These are phyloP conservation scores for Resseliella maxima DNA, from an alignment of 2,888 invertebrate species.

Conservation along the genomic window DNA sequence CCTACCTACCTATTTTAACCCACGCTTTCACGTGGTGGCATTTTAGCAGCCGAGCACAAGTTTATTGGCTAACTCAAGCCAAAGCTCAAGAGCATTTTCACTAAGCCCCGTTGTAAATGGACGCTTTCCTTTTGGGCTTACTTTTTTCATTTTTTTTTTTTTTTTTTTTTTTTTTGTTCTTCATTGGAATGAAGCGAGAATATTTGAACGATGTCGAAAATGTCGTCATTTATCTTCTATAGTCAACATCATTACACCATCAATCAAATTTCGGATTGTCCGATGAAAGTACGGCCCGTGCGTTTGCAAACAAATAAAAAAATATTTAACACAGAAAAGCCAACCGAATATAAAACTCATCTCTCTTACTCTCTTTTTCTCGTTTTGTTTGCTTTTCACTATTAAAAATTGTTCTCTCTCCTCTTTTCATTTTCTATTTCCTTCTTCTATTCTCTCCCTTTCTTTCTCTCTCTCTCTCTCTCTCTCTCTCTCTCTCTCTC, in stretches of 20 bases:
- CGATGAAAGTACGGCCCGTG: not conserved
- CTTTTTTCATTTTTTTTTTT: not conserved
- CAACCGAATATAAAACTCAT: no score
- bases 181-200: not conserved
- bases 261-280: not conserved
- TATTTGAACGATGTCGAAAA: not conserved
- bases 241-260: not conserved
- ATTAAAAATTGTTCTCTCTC: no score
- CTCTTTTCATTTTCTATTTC: no score
- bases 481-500: no score
- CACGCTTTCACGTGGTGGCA: not conserved
- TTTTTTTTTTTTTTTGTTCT: no score
- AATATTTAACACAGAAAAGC: no score
- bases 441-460: no score
- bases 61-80: not conserved
- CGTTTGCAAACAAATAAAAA: no score
- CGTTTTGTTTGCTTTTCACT: no score
- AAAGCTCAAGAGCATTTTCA: not conserved
- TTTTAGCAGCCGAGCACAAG: not conserved
- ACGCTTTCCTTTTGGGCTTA: not conserved
- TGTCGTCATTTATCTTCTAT: conserved; percentile 27
- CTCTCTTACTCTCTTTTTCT: no score
- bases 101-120: not conserved
- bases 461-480: no score
- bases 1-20: not conserved